Conservation (phyloP, 2,888 invertebrate genomes). For the Cybosia mesomella region DNA sequence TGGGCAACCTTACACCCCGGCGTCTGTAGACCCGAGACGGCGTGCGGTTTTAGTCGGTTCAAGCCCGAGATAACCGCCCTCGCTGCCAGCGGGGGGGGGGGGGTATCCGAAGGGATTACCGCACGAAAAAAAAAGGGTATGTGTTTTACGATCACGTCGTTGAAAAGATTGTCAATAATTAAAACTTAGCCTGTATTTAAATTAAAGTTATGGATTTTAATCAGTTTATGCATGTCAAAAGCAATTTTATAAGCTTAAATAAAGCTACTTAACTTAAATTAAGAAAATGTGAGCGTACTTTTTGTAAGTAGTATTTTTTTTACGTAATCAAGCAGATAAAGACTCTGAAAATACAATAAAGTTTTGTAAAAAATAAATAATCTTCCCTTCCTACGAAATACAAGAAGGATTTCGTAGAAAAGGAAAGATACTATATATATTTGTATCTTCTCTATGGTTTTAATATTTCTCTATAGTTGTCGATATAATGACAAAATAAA, state of each 20-base stretch:
- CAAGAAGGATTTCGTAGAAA: no score
- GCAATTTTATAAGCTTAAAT: not conserved
- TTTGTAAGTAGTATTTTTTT: not conserved
- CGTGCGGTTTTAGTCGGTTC: no score
- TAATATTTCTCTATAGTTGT: no score
- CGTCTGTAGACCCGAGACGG: no score
- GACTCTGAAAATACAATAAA: not conserved
- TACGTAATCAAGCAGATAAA: not conserved
- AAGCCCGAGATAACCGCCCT: no score
- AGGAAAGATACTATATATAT: no score
- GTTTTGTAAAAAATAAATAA: not conserved
- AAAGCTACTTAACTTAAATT: constrained; percentile 1
- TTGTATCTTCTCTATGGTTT: no score
- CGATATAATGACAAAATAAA: no score
- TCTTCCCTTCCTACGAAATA: no score
- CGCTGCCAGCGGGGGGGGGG: no score
- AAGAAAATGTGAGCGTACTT: not conserved
- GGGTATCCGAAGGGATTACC: no score
- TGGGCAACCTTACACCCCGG: no score
- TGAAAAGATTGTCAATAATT: not conserved
- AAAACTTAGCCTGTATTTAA: not conserved
- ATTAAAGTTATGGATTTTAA: not conserved
- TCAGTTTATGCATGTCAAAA: not conserved
- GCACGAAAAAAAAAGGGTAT: not conserved
- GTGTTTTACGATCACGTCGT: not conserved